Conservation (phyloP, 2,113 vertebrate species). For the Solea solea region DNA sequence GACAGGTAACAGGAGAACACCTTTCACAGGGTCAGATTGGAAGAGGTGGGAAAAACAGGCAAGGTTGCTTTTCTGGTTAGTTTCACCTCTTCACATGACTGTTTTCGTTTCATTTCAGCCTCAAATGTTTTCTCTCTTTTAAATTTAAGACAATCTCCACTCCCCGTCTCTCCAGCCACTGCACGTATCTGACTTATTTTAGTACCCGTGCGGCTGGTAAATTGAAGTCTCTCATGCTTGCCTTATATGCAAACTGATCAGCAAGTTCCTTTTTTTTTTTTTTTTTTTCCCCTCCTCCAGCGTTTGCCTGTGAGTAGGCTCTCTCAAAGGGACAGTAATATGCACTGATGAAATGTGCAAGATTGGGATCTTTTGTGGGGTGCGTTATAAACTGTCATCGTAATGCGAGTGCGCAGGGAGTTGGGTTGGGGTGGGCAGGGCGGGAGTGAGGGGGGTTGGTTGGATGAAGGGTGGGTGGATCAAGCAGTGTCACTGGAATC, state of each 20-base stretch:
- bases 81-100: constrained; percentile 35
- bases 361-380: constrained; percentile 97
- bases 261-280: constrained; percentile 30
- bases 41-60: constrained; percentile 70
- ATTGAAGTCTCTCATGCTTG: constrained; percentile 80
- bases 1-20: constrained; percentile 79
- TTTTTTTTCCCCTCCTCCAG: constrained; percentile 46
- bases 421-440: constrained; percentile 53
- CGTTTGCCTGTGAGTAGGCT: constrained; percentile 84
- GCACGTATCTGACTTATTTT: constrained; percentile 27
- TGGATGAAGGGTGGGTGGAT: constrained; percentile 82
- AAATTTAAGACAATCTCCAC: constrained; percentile 16
- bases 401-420: constrained; percentile 89
- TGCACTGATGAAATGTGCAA: constrained; percentile 94
- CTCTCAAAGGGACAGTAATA: constrained; percentile 90
- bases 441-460: neutral
- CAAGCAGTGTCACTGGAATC: constrained; percentile 96
- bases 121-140: neutral
- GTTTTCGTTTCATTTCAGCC: neutral
- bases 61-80: constrained; percentile 42
- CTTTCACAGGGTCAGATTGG: constrained; percentile 79
- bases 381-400: constrained; percentile 95
- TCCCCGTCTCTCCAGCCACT: neutral
- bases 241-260: constrained; percentile 69
- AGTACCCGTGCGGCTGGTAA: constrained; percentile 43